Conservation (phyloP, 2,888 invertebrate genomes). For the Sisyra nigra region DNA sequence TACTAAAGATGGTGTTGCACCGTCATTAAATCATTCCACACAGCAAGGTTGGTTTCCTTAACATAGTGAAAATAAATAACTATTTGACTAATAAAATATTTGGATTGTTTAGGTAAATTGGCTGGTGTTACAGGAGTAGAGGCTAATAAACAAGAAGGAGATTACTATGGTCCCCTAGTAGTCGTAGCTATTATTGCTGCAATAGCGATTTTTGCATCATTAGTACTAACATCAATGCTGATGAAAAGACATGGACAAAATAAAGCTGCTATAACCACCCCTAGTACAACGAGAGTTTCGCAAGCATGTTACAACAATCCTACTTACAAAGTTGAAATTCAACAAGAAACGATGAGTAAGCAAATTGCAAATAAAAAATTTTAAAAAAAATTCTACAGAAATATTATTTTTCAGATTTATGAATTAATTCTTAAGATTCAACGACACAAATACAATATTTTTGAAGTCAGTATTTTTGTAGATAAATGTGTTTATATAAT, state of each 20-base stretch:
- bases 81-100: too few relatives aligned
- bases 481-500: too few relatives aligned
- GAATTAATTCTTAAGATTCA: too few relatives aligned
- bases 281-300: slow-evolving; percentile 54
- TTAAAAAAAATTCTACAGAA: too few relatives aligned
- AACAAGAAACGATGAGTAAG: slow-evolving; percentile 83
- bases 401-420: too few relatives aligned
- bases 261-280: slow-evolving; percentile 60
- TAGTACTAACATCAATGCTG: slow-evolving; percentile 63
- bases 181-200: slow-evolving; percentile 79
- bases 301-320: slow-evolving; percentile 89
- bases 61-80: too few relatives aligned
- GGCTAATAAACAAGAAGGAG: slow-evolving; percentile 38
- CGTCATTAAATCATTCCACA: slow-evolving; percentile 29
- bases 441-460: too few relatives aligned
- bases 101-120: slow-evolving; percentile 20
- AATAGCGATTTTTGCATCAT: slow-evolving; percentile 64
- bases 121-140: slow-evolving; percentile 31
- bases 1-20: slow-evolving; percentile 54
- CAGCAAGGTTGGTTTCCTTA: slow-evolving; percentile 30
- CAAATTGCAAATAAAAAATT: too few relatives aligned
- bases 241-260: slow-evolving; percentile 53
- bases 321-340: slow-evolving; percentile 84
- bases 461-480: too few relatives aligned
- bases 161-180: slow-evolving; percentile 79